Base-by-base conservation (phyloP, 2,797 vertebrate species). In the Florisuga fusca region DNA sequence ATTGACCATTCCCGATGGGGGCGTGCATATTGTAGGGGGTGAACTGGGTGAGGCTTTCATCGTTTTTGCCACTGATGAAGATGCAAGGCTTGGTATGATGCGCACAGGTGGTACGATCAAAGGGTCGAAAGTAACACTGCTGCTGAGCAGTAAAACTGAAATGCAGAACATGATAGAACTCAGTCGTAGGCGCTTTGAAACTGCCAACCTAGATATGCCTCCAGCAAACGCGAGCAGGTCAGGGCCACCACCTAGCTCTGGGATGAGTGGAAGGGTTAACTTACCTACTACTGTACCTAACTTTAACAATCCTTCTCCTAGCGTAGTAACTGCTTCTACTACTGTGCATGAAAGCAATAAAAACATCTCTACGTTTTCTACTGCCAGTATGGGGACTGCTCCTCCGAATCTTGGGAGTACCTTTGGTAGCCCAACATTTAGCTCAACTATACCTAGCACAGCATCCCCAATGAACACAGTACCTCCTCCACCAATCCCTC, bases 161-260 rank as follows among this genome's bases (percentile, higher is more conserved):
- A 99, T 99, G 99, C 99, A 99, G 96, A 99, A 99, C 97, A 99
- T 99, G 99, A 99, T 99, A 96, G 99, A 99, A 97, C 98, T 99
- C 91, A 99, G 99, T 94, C 99, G 99, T 90, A 99, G 99, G 96
- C 99, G 99, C 94, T 99, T 99, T 78, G 99, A 99, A 98, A 99
- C 99, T 57, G 99, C 99, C 69, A 98, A 98, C 95, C 97, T 98
- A 82, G 98, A 99, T 91, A 98, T 98, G 88, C 98, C 99, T 46
- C 97, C 99, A 90, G 98, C 98, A 95, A 99, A 99, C 91, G 98
- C 98, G 90, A 98, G 98, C 97, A 98, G 99, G 80, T 98, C 99
- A 31, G 98, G 98, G 72, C 98, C 98, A 12, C 97, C 98, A 7
- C 97, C 98, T 98, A 99, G 97, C 96, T 98, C 97, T 98, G 98